Evolutionary conservation across 1,140 invertebrate species (phyloP), one percentile per base, ranked within the genome.

Genomic region (Liolophura sinensis): DNA sequence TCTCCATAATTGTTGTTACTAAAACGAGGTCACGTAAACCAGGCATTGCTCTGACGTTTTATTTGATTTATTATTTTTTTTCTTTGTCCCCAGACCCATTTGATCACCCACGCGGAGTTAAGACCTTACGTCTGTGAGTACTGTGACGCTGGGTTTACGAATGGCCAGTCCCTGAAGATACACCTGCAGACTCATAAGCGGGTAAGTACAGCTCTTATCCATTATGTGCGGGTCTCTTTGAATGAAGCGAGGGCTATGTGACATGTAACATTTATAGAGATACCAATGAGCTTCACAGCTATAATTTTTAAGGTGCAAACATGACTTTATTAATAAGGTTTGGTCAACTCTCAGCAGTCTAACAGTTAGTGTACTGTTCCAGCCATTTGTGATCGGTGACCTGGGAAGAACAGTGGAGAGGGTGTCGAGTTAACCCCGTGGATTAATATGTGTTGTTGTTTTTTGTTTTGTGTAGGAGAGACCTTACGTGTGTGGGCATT

Each of bases 31-130:
- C n/a, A n/a, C n/a, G n/a, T n/a, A n/a, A n/a, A n/a, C n/a, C n/a
- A n/a, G n/a, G n/a, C n/a, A n/a, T n/a, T n/a, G n/a, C n/a, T n/a
- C n/a, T n/a, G n/a, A n/a, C n/a, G n/a, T n/a, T n/a, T n/a, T n/a
- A n/a, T n/a, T n/a, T n/a, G n/a, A n/a, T n/a, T n/a, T n/a, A n/a
- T n/a, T n/a, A n/a, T n/a, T n/a, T n/a, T n/a, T n/a, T n/a, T n/a
- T n/a, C n/a, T n/a, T n/a, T 16, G 61, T 51, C 75, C 73, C 20
- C 67, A 82, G 80, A 72, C 97, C 87, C 96, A 98, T 86, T 93
- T 98, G 73, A 90, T 95, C 76, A 97, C 93, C 0, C 97, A 99
- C 83, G 96, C 95, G 4, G 95, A 98, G 81, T 90, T 98, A 22
- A 88, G 96, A 67, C 96, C 96, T 0, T 98, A 94, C 78, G 95